phyloP scores from a whole-genome alignment of 2,797 vertebrate species.

The Catostomus latipinnis region DNA sequence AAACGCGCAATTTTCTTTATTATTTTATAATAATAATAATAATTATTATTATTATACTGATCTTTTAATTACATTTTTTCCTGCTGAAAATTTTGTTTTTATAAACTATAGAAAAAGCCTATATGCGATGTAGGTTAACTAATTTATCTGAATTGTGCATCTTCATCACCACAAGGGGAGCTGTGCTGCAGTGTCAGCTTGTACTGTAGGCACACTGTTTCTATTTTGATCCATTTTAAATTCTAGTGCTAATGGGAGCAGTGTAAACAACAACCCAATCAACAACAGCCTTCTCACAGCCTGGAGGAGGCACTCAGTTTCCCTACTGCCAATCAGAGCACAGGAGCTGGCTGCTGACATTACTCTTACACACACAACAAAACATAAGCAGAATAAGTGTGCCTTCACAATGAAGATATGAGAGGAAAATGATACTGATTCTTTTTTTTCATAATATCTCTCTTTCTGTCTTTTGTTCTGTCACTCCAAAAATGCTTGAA shows the following conservation, averaged over 20 bases:
- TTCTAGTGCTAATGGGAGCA: constrained; percentile 73
- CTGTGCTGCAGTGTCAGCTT: constrained; percentile 44
- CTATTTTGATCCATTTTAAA: constrained; percentile 55
- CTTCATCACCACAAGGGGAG: constrained; percentile 62
- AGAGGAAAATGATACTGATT: too few species aligned
- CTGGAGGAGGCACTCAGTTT: too few species aligned
- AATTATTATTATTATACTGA: too few species aligned
- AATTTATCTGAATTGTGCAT: constrained; percentile 2
- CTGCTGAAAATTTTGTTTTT: not conserved
- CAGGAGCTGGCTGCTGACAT: constrained; percentile 44
- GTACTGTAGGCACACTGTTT: constrained; percentile 30
- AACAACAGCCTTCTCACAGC: constrained; percentile 66
- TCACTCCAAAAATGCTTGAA: too few species aligned
- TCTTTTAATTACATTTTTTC: too few species aligned
- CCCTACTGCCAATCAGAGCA: constrained; percentile 56
- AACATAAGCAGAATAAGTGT: too few species aligned
- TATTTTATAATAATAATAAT: not conserved
- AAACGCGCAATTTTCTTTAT: not conserved
- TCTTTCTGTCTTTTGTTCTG: too few species aligned
- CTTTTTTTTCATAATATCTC: too few species aligned
- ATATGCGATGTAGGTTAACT: not conserved
- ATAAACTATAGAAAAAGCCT: too few species aligned
- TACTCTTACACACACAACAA: not conserved
- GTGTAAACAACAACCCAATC: constrained; percentile 69
- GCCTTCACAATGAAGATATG: too few species aligned